A percentile compares a stretch with the other conserved stretches of the same genome.
phyloP scores from a whole-genome alignment of 1,140 invertebrate species.

The Venturia canescens region DNA sequence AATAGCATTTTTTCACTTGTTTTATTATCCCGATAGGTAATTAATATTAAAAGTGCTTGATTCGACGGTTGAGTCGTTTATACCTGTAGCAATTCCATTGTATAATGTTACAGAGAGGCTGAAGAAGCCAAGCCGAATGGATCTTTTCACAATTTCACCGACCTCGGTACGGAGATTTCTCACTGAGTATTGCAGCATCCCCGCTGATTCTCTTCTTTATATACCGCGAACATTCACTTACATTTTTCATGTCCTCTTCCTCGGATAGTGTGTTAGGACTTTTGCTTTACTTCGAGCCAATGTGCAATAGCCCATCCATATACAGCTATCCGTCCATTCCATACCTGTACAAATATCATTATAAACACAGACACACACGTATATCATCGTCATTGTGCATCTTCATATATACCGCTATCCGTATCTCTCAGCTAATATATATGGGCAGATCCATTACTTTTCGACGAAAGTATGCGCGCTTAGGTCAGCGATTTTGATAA shows the following conservation, averaged over 20 bases:
- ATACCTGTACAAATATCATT: background rate
- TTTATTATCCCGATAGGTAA: too few species aligned
- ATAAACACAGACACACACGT: too few species aligned
- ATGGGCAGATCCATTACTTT: too few species aligned
- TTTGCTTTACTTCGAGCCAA: constrained; percentile 36
- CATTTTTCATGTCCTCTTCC: constrained; percentile 57
- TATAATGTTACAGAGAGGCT: constrained; percentile 24
- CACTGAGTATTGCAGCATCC: constrained; percentile 54
- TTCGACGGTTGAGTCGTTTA: background rate
- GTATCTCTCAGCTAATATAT: too few species aligned
- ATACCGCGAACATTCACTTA: constrained; percentile 67
- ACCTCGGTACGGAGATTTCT: constrained; percentile 40
- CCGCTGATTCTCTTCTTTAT: constrained; percentile 63
- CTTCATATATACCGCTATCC: background rate
- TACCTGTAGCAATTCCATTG: constrained; percentile 33
- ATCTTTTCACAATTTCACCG: constrained; percentile 49
- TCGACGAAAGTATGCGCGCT: too few species aligned
- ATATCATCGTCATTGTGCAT: background rate
- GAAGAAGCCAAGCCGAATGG: background rate
- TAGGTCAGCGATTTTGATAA: too few species aligned
- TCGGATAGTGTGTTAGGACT: constrained; percentile 8
- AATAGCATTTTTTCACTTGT: too few species aligned
- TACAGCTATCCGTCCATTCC: constrained; percentile 3
- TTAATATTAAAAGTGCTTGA: too few species aligned
- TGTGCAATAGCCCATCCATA: constrained; percentile 32